These are phyloP conservation scores for Rhinoptilus africanus DNA, from an alignment of 2,113 vertebrate genomes.

Conservation along the genomic window DNA sequence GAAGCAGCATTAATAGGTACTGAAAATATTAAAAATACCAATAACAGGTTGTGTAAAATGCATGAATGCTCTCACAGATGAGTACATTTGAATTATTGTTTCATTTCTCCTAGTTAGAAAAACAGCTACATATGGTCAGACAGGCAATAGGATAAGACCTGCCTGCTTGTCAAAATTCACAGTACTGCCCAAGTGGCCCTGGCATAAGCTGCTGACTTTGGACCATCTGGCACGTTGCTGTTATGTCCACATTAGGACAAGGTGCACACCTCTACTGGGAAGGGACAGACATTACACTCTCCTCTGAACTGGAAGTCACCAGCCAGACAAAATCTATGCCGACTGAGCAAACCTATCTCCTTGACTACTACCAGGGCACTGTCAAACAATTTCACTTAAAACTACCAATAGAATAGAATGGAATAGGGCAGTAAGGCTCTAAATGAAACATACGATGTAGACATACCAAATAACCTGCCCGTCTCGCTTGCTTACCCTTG, in stretches of 20 bases:
- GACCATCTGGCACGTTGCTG: accelerated
- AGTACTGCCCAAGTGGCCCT: not conserved
- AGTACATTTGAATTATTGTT: not conserved
- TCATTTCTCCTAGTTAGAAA: not conserved
- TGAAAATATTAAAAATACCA: not conserved
- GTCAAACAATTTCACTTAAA: not conserved
- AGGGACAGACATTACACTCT: not conserved
- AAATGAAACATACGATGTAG: not conserved
- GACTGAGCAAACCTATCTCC: not conserved
- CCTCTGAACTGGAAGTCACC: not conserved
- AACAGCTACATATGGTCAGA: slow-evolving; percentile 11
- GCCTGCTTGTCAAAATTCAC: not conserved
- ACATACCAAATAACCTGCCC: not conserved
- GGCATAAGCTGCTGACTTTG: not conserved
- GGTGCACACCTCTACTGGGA: not conserved
- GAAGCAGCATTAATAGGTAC: not conserved
- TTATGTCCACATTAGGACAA: not conserved
- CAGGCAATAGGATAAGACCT: not conserved
- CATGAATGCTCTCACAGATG: not conserved
- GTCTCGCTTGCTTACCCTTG: not conserved
- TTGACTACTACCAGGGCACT: not conserved
- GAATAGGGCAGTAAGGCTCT: not conserved
- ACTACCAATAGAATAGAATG: not conserved
- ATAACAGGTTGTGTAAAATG: not conserved
- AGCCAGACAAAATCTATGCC: not conserved